Base-by-base conservation (phyloP, 1,140 invertebrate species). In the Scaptomyza graminum region DNA sequence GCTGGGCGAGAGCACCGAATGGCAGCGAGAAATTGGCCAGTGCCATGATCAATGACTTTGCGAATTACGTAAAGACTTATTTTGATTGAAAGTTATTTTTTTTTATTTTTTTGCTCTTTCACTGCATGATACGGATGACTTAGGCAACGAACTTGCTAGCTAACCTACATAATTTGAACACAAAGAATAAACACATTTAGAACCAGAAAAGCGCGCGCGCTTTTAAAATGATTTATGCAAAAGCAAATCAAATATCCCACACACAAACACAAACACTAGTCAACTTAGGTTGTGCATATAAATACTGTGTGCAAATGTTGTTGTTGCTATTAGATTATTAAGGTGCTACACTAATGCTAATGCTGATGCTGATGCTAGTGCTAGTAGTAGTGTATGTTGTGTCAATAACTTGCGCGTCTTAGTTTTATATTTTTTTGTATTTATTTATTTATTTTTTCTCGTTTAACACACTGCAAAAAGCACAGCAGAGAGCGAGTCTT, bases 11-110 rank as follows among this genome's bases (percentile, higher is more conserved):
- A 0, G 78, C 74, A 34, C 90, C 89, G 59, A 92, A 92, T 41
- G 91, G 91, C 66, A 92, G 71, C 62, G 91, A 83, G 67, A 91
- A 92, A 47, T 92, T 92, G 47, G 90, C 74, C 62, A 92, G 60
- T 22, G 91, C 83, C 91, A 92, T 92, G 16, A 44, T 28, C 28
- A 41, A 43, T 22, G 18, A 22, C 18, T 22, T 22, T 22, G 11
- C 25, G 34, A 49, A 65, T 76, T 51, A 70, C 57, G 57, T 60
- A 8, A 67, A 67, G 59, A 31, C 28, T 15, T 41, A 3, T 46
- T 22, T n/a, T 44, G 47, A 57, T 44, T 56, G 43, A 51, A 25
- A 25, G 6, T 34, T 31, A 11, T 18, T 39, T 7, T 28, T 22
- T 18, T 65, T 25, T 56, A 13, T 70, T 50, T 49, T 64, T 39